Conservation (phyloP, 2,113 vertebrate genomes). For the Origma solitaria region DNA sequence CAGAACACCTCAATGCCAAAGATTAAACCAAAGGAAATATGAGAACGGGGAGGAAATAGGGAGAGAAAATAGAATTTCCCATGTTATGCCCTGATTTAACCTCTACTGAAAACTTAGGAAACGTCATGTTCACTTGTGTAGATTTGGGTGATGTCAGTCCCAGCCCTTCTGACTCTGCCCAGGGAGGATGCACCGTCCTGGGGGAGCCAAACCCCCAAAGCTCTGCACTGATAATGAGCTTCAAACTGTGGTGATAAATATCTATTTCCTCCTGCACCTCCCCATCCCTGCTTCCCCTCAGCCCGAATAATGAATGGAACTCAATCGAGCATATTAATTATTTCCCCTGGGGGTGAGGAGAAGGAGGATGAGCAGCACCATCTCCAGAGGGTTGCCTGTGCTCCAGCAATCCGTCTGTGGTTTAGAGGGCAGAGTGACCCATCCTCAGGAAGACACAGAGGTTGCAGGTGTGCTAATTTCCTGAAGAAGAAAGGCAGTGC, state of each 20-base stretch:
- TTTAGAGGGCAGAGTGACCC: constrained; percentile 37
- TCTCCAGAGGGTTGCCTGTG: not conserved
- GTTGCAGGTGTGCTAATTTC: constrained; percentile 65
- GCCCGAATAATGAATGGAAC: not conserved
- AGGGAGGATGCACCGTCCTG: not conserved
- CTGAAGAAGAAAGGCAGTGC: constrained; percentile 48
- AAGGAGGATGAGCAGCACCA: not conserved
- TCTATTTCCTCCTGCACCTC: not conserved
- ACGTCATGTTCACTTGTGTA: not conserved
- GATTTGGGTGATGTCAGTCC: not conserved
- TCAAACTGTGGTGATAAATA: not conserved
- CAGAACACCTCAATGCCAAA: not conserved
- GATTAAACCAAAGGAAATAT: constrained; percentile 1
- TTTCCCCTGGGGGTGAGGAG: not conserved
- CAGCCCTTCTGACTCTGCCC: not conserved
- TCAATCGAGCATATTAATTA: constrained; percentile 14
- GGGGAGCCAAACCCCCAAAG: not conserved
- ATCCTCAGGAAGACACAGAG: not conserved
- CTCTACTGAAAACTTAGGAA: not conserved
- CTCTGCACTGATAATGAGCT: not conserved
- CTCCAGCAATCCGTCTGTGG: not conserved
- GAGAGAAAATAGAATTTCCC: not conserved
- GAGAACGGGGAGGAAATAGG: not conserved
- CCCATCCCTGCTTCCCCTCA: not conserved
- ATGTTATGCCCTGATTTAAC: not conserved